Evolutionary conservation across 1,140 invertebrate species (phyloP).

Genomic region (Adelges cooleyi): DNA sequence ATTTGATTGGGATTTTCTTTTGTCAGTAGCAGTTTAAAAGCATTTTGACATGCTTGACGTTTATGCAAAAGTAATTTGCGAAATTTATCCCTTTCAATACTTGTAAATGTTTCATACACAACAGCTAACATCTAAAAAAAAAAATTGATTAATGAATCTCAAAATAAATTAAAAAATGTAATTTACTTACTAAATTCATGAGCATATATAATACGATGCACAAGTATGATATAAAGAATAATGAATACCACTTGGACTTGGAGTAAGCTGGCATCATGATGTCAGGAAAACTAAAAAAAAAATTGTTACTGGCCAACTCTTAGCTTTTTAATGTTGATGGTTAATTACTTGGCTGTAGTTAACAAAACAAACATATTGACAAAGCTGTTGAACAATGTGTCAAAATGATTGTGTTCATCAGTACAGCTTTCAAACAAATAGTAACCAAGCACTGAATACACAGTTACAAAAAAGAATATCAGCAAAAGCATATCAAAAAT

Average conservation of each 20-base stretch:
- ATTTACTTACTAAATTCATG: conserved; percentile 67
- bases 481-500: conserved; percentile 80
- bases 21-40: conserved; percentile 66
- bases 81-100: conserved; percentile 77
- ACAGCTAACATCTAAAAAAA: conserved; percentile 66
- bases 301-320: not conserved
- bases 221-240: conserved; percentile 80
- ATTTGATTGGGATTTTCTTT: conserved; percentile 55
- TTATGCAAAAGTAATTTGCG: conserved; percentile 74
- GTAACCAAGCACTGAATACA: conserved; percentile 71
- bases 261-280: conserved; percentile 89
- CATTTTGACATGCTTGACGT: conserved; percentile 66
- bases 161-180: not conserved
- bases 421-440: conserved; percentile 65
- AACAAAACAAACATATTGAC: conserved; percentile 80
- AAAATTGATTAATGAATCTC: conserved; percentile 18
- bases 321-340: not conserved
- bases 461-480: conserved; percentile 72
- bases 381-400: conserved; percentile 67
- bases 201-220: conserved; percentile 74
- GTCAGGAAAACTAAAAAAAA: conserved; percentile 66
- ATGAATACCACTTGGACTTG: conserved; percentile 62
- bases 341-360: conserved; percentile 82
- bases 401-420: conserved; percentile 57
- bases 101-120: conserved; percentile 81